Base-by-base conservation (phyloP, 2,888 invertebrate species). In the Platycheirus albimanus region DNA sequence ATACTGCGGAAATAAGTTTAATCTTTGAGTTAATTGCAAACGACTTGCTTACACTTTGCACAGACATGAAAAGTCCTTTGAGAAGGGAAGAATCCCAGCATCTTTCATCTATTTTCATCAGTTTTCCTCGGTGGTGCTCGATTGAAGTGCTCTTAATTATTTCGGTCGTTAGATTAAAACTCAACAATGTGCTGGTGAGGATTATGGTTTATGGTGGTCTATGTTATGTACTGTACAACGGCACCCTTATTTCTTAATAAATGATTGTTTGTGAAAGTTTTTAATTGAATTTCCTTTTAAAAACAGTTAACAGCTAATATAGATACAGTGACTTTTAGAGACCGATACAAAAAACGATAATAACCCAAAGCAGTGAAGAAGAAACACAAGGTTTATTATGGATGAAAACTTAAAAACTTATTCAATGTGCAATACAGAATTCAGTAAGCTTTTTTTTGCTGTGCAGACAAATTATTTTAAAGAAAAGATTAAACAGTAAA, bases 221-320 rank as follows among this genome's bases (percentile, higher is more conserved):
- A n/a, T n/a, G n/a, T n/a, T 36, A 19, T 52, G 51, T 30, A 61
- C 58, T 54, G 38, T 33, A 56, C 70, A 75, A 4, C 52, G 77
- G 75, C 64, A 58, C 71, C 71, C 81, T 81, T 77, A 81, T 81
- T 77, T 77, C 77, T 67, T 33, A 71, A 71, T 81, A 81, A 81
- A 77, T 81, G 81, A 77, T 77, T 77, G 81, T 71, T 77, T 81
- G 81, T 77, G 43, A 76, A 80, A 80, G 76, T 81, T 79, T 72
- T 71, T 61, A 71, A 77, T 67, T 81, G 66, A 81, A 77, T 81
- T 77, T 72, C 36, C 28, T 13, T 41, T 24, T 51, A 5, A 5
- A 28, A 13, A 24, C 38, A 51, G 33, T 24, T 13, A 4, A 15
- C 36, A 36, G 36, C 7, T 52, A n/a, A n/a, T n/a, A n/a, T n/a